Conservation (phyloP, 2,797 vertebrate genomes). For the Micropoecilia bifurca region DNA sequence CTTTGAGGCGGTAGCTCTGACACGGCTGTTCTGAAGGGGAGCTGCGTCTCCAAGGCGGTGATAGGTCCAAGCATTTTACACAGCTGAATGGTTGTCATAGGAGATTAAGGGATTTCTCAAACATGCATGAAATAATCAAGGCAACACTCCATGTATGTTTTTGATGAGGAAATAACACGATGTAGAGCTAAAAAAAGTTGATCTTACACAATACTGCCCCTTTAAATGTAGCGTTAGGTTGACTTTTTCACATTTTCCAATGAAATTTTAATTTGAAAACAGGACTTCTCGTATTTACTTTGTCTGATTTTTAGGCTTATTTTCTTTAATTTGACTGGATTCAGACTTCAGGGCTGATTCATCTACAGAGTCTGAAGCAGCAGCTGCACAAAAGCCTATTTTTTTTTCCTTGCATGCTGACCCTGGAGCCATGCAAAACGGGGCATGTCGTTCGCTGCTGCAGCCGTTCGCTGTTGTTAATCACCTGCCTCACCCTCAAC, state of each 20-base stretch:
- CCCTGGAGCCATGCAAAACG: slow-evolving; percentile 79
- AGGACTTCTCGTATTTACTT: neutral
- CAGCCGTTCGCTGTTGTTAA: slow-evolving; percentile 88
- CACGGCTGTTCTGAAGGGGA: too few relatives aligned
- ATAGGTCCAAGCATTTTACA: too few relatives aligned
- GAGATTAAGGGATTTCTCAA: too few relatives aligned
- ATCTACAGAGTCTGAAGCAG: slow-evolving; percentile 57
- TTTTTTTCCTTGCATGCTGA: slow-evolving; percentile 42
- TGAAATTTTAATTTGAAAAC: neutral
- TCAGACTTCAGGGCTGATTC: slow-evolving; percentile 50
- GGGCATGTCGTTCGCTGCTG: slow-evolving; percentile 82
- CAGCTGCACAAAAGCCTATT: slow-evolving; percentile 59
- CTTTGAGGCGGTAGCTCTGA: too few relatives aligned
- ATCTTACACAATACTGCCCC: too few relatives aligned
- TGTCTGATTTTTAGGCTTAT: neutral
- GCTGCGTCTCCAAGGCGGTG: too few relatives aligned
- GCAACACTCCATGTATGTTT: too few relatives aligned
- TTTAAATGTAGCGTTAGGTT: too few relatives aligned
- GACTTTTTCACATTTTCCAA: neutral
- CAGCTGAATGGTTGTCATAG: too few relatives aligned
- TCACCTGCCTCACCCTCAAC: slow-evolving; percentile 84
- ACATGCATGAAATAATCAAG: too few relatives aligned
- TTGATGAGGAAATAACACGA: too few relatives aligned
- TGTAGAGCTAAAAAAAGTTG: too few relatives aligned
- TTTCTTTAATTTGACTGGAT: neutral